Base-by-base conservation (phyloP, 1,140 invertebrate genomes). In the Mesaphorura yosii region DNA sequence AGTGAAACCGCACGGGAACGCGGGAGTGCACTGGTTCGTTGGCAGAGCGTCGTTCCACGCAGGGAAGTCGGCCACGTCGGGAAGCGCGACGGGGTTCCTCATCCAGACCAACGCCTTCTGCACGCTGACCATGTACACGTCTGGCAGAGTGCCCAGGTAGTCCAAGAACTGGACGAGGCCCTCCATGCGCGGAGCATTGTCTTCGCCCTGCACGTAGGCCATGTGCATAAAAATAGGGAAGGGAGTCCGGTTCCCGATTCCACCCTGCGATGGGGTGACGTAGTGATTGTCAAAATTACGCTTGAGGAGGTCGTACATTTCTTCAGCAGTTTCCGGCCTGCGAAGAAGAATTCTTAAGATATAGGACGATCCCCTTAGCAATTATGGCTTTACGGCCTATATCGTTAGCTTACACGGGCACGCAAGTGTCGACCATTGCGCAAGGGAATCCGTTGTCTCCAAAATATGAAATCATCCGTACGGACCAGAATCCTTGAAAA, bases 171-270 rank as follows among this genome's bases (percentile, higher is more conserved):
- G 39, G 7, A 26, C 3, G 37, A 12, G 39, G 34, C 40, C 23
- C 40, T 10, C 6, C 7, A 22, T 42, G 40, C 17, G n/a, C 40
- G 6, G n/a, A 34, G 54, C 1, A 60, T 34, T 10, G 17, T n/a
- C 6, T 55, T 1, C 60, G 26, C 31, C 31, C 10, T 34, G 10
- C 46, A 79, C 67, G 70, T 72, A 78, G 60, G 75, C 73, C 23
- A 76, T 73, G 59, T 79, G 76, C 26, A 75, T 63, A 62, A 73
- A 78, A 47, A 79, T 70, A 3, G 76, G 75, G 57, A 79, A 77
- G 1, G 77, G 78, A 28, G 78, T 70, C n/a, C 72, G 71, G 56
- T 76, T 79, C 40, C 70, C 68, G 0, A 70, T 58, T n/a, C n/a
- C n/a, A n/a, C n/a, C n/a, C n/a, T n/a, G n/a, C n/a, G n/a, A n/a